Base-by-base conservation (phyloP, 2,888 invertebrate genomes). In the Cistogaster globosa region DNA sequence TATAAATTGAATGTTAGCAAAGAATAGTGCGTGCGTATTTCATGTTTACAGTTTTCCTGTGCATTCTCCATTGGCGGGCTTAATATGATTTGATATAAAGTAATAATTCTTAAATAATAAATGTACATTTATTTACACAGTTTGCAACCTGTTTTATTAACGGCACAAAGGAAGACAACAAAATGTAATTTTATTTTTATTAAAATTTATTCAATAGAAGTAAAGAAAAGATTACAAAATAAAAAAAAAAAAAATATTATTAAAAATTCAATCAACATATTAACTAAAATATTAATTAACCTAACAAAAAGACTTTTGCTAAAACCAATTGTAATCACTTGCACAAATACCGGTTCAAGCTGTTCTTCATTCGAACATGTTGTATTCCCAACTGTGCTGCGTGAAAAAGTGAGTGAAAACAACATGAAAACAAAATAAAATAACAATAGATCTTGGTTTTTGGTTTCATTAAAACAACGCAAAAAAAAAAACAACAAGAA, bases 291-390 rank as follows among this genome's bases (percentile, higher is more conserved):
- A 26, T 55, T 65, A 57, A 75, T 42, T 53, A 75, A 72, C 9
- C 14, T 36, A 53, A 38, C 20, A n/a, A 57, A 45, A 63, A 57
- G 11, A 45, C 16, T 45, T 12, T 51, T 22, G 5, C 45, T 65
- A 20, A 22, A 36, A 51, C 51, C 18, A 51, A 60, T 20, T 51
- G 16, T 8, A 67, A 51, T 36, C 22, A 51, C 58, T 26, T 45
- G 48, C n/a, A 51, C 12, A 67, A 26, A 60, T 77, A 60, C 60
- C 77, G 77, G 68, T 68, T 77, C 32, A 45, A 53, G 18, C 22
- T n/a, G n/a, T 63, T 57, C 4, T 63, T 57, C 4, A 7, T 12
- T 38, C 9, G 6, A 63, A 63, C 63, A 32, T 67, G 48, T 58
- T 67, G 48, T 58, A 36, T 22, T 67, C 48, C 12, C 36, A 67